Conservation (phyloP, 64 coral and sea anemone genomes). For the Montipora efflorescens region DNA sequence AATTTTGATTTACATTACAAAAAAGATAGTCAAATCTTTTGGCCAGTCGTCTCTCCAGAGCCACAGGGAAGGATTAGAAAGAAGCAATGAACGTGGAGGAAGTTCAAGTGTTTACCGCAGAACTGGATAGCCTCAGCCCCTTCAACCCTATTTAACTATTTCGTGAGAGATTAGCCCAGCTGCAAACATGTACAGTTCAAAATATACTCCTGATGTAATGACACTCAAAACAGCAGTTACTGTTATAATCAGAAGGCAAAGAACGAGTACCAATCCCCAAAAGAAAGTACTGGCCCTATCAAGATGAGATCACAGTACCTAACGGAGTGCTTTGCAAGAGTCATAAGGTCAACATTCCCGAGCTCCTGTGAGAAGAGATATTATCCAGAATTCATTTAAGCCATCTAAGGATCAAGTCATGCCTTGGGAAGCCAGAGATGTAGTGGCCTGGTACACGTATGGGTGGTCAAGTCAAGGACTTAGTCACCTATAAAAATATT, state of each 20-base stretch:
- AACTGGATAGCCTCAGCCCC: slow-evolving; percentile 25
- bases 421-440: background rate
- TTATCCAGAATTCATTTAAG: background rate
- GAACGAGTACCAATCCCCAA: slow-evolving; percentile 22
- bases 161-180: slow-evolving; percentile 22
- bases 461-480: background rate
- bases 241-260: slow-evolving; percentile 31
- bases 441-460: slow-evolving; percentile 48
- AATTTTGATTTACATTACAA: background rate
- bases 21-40: slow-evolving; percentile 5
- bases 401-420: background rate
- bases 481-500: background rate
- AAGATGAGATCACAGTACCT: slow-evolving; percentile 32
- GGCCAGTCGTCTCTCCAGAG: background rate
- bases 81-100: slow-evolving; percentile 39
- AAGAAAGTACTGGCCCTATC: slow-evolving; percentile 17
- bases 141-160: slow-evolving; percentile 5
- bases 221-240: slow-evolving; percentile 34
- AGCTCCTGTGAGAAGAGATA: background rate
- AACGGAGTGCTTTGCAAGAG: slow-evolving; percentile 44
- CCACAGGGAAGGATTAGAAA: background rate
- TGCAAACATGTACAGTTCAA: slow-evolving; percentile 40
- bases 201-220: background rate
- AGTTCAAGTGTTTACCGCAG: slow-evolving; percentile 23
- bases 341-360: slow-evolving; percentile 13